Conservation (phyloP, 2,797 vertebrate species). For the Oreochromis grahami region DNA sequence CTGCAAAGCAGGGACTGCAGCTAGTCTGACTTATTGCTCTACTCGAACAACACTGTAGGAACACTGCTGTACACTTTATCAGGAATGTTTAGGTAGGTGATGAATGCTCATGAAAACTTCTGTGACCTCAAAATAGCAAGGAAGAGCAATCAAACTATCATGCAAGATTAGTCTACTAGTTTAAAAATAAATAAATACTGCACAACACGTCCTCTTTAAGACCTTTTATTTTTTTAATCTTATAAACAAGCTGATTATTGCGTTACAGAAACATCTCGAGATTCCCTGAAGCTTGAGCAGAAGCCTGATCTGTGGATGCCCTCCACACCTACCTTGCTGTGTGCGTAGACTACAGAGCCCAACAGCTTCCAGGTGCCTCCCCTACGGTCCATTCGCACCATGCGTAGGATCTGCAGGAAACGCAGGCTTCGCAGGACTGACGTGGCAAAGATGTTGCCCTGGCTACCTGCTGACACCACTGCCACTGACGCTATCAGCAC, state of each 20-base stretch:
- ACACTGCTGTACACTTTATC: neutral
- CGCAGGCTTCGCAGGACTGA: conserved; percentile 95
- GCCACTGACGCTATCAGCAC: conserved; percentile 97
- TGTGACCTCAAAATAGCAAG: neutral
- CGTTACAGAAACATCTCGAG: neutral
- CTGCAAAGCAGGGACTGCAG: neutral
- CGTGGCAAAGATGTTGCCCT: conserved; percentile 97
- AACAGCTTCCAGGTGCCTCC: conserved; percentile 98
- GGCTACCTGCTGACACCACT: conserved; percentile 96
- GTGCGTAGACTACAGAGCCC: conserved; percentile 97
- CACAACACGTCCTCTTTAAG: neutral
- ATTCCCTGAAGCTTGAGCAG: neutral
- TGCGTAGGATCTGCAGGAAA: conserved; percentile 96
- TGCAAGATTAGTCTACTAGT: neutral
- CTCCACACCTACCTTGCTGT: conserved; percentile 86
- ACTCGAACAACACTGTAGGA: neutral
- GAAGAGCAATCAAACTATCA: neutral
- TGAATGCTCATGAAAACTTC: neutral
- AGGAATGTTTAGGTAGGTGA: neutral
- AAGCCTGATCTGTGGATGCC: neutral
- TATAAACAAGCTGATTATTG: neutral
- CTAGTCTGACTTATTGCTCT: neutral
- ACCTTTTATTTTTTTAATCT: fast-evolving
- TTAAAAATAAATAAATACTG: neutral
- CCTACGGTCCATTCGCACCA: conserved; percentile 98